Percentiles rank a stretch among this genome's conserved stretches.
Conservation (phyloP, 2,113 vertebrate genomes). For the Corydoras sp. region DNA sequence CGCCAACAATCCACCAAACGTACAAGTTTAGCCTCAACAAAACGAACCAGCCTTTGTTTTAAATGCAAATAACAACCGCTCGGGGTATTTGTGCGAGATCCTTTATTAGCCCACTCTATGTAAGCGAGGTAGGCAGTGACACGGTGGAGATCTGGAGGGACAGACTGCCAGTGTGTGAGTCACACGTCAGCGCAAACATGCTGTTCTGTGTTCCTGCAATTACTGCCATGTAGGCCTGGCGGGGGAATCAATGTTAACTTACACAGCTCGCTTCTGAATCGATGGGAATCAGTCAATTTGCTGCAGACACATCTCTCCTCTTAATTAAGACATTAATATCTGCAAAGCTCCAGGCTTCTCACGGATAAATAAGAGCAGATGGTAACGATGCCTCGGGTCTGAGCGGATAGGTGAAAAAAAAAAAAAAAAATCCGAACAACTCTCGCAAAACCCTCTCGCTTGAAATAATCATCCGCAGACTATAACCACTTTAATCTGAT, state of each 20-base stretch:
- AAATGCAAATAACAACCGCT: constrained; percentile 10
- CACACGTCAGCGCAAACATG: constrained; percentile 27
- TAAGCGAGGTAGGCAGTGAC: constrained; percentile 4
- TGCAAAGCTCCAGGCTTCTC: constrained; percentile 73
- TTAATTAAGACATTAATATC: constrained; percentile 95
- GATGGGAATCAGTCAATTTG: constrained; percentile 86
- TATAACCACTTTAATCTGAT: constrained; percentile 15
- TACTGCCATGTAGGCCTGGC: constrained; percentile 86
- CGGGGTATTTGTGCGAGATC: neutral
- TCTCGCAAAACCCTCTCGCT: constrained; percentile 6
- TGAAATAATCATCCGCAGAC: too few relatives aligned
- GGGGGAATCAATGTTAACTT: constrained; percentile 86
- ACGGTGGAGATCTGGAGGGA: constrained; percentile 21
- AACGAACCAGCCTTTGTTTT: neutral
- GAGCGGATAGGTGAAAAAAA: constrained; percentile 4
- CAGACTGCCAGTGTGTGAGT: constrained; percentile 21
- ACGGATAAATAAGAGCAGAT: constrained; percentile 82
- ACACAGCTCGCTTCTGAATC: constrained; percentile 83
- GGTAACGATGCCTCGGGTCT: constrained; percentile 49
- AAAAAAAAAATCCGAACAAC: constrained; percentile 12
- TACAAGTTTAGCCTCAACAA: too few relatives aligned
- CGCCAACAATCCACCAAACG: too few relatives aligned
- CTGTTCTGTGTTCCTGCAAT: constrained; percentile 79
- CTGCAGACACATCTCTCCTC: constrained; percentile 82
- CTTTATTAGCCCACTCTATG: constrained; percentile 5